These are phyloP conservation scores for Heteronetta atricapilla DNA, from an alignment of 2,113 vertebrate species.

Conservation along the genomic window DNA sequence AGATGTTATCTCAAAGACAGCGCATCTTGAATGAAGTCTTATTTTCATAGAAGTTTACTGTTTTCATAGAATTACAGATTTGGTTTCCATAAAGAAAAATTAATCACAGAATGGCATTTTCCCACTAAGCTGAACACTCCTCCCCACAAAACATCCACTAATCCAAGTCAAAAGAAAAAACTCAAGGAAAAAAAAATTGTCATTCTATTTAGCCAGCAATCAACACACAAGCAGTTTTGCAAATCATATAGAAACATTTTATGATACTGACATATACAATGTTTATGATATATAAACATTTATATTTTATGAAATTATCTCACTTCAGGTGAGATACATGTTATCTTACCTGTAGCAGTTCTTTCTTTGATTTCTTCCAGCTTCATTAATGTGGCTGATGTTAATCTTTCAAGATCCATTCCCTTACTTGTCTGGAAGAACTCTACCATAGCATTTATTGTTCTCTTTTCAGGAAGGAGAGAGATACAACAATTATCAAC, in stretches of 20 bases:
- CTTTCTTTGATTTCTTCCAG: constrained; percentile 96
- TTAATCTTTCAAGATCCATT: constrained; percentile 90
- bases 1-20: background rate
- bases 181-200: background rate
- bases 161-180: background rate
- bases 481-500: background rate
- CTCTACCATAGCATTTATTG: constrained; percentile 89
- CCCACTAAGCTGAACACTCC: background rate
- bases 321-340: background rate
- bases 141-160: background rate
- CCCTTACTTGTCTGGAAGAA: constrained; percentile 89
- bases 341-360: constrained; percentile 86
- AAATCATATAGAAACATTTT: background rate
- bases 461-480: constrained; percentile 76
- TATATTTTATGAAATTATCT: background rate
- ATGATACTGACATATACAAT: background rate
- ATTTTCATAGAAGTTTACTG: background rate
- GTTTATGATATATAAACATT: background rate
- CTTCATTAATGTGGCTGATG: constrained; percentile 91
- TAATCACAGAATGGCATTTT: too few relatives aligned
- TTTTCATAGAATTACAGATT: too few relatives aligned
- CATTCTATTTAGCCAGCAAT: background rate
- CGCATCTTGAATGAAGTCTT: background rate
- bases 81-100: too few relatives aligned
- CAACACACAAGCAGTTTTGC: background rate